Evolutionary conservation across 2,888 invertebrate species (phyloP).

Genomic region (Peribatodes rhomboidaria): DNA sequence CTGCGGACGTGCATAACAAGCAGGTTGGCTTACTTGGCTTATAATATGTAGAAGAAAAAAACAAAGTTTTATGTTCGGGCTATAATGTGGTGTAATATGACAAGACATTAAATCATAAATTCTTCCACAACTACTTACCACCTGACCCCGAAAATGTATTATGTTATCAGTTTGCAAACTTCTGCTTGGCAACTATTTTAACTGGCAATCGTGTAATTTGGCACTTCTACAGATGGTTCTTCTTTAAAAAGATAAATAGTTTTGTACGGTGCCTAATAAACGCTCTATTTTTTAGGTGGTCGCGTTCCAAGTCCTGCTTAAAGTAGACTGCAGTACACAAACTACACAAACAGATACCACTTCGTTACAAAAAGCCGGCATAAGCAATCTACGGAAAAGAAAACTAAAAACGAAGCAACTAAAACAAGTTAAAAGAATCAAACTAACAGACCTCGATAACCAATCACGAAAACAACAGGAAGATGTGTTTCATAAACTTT

Average conservation of each 20-base stretch:
- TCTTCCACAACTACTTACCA: no score
- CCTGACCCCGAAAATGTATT: no score
- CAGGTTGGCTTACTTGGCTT: neutral
- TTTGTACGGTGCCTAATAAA: neutral
- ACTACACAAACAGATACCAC: neutral
- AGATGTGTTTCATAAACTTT: conserved; percentile 32
- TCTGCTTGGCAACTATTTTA: no score
- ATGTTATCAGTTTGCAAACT: no score
- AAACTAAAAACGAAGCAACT: conserved; percentile 19
- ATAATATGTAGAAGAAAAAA: neutral
- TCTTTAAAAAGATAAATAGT: no score
- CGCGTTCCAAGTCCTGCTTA: conserved; percentile 19
- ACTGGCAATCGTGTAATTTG: no score
- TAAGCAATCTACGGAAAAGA: conserved; percentile 10
- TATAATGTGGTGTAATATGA: no score
- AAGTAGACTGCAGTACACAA: conserved; percentile 20
- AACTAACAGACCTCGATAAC: conserved; percentile 22
- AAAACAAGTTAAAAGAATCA: conserved; percentile 8
- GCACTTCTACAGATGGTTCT: no score
- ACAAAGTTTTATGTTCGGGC: no score
- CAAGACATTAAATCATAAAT: no score
- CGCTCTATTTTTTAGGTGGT: conserved; percentile 9
- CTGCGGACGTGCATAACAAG: conserved; percentile 20
- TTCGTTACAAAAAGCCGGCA: neutral
- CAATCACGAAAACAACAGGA: conserved; percentile 20